phyloP scores from a whole-genome alignment of 1,140 invertebrate genomes.

The Drosophila orena region DNA sequence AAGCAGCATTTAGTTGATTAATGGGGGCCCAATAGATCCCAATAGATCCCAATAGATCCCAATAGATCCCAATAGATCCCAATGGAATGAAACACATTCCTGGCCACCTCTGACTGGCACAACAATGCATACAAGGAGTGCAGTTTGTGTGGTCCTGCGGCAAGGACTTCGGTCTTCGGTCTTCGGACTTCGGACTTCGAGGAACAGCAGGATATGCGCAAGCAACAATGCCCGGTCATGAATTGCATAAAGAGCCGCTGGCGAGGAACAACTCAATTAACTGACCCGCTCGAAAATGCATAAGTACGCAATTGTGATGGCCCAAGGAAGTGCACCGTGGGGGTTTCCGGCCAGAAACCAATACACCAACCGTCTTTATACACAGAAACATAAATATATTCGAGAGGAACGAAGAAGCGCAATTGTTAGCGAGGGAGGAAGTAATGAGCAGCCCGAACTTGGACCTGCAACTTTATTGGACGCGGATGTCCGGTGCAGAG shows the following conservation, averaged over 20 bases:
- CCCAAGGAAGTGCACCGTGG: slow-evolving; percentile 40
- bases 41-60: background rate
- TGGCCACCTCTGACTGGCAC: background rate
- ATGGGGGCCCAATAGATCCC: background rate
- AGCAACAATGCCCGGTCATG: slow-evolving; percentile 70
- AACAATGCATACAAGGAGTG: slow-evolving; percentile 11
- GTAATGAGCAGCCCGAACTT: slow-evolving; percentile 37
- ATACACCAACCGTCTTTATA: background rate
- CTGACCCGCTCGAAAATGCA: slow-evolving; percentile 42
- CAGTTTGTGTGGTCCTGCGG: slow-evolving; percentile 64
- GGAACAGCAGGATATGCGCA: slow-evolving; percentile 69
- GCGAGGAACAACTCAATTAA: slow-evolving; percentile 74
- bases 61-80: background rate
- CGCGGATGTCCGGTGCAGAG: slow-evolving; percentile 38
- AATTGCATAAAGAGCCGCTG: slow-evolving; percentile 68
- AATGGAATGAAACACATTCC: background rate
- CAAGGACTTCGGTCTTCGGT: too few relatives aligned
- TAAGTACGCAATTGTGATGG: slow-evolving; percentile 60
- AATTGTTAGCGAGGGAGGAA: slow-evolving; percentile 29
- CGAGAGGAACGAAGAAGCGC: slow-evolving; percentile 20
- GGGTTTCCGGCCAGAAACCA: slow-evolving; percentile 61
- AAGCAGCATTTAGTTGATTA: background rate
- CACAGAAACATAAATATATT: background rate
- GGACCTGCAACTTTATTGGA: slow-evolving; percentile 25
- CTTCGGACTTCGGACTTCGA: slow-evolving; percentile 36